Conservation (phyloP, 2,113 vertebrate genomes). For the Manacus vitellinus region DNA sequence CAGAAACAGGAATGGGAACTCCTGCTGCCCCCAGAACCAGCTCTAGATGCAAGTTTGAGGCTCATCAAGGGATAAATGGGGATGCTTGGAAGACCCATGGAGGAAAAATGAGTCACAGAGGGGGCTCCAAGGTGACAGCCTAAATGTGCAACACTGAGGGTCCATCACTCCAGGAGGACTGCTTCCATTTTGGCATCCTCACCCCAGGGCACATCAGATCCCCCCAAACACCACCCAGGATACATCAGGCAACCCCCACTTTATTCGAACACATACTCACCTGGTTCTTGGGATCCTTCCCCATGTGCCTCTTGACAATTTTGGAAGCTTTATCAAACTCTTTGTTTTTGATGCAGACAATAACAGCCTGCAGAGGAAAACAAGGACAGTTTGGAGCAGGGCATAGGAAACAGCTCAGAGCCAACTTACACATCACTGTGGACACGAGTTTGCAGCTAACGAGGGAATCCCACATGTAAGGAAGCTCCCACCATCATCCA, state of each 20-base stretch:
- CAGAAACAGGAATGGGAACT: not conserved
- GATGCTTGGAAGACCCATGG: no score
- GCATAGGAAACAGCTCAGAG: not conserved
- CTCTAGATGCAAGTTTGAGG: accelerated
- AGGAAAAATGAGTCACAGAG: accelerated
- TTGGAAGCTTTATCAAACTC: constrained; percentile 83
- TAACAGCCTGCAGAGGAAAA: constrained; percentile 78
- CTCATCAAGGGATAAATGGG: not conserved
- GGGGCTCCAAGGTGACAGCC: accelerated
- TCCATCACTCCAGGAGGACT: not conserved
- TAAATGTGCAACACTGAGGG: accelerated
- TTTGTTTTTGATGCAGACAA: constrained; percentile 81
- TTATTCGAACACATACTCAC: constrained; percentile 62
- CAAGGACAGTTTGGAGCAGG: not conserved
- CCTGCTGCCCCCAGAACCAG: not conserved
- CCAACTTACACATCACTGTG: accelerated
- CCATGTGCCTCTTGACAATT: constrained; percentile 78
- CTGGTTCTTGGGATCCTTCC: constrained; percentile 73
- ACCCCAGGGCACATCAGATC: no score
- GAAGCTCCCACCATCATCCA: not conserved
- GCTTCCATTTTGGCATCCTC: not conserved
- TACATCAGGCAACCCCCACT: not conserved
- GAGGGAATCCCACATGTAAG: accelerated
- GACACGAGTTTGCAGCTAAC: accelerated
- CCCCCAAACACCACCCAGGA: not conserved